phyloP scores from a whole-genome alignment of 2,888 invertebrate genomes.

The Coelinius sp. region DNA sequence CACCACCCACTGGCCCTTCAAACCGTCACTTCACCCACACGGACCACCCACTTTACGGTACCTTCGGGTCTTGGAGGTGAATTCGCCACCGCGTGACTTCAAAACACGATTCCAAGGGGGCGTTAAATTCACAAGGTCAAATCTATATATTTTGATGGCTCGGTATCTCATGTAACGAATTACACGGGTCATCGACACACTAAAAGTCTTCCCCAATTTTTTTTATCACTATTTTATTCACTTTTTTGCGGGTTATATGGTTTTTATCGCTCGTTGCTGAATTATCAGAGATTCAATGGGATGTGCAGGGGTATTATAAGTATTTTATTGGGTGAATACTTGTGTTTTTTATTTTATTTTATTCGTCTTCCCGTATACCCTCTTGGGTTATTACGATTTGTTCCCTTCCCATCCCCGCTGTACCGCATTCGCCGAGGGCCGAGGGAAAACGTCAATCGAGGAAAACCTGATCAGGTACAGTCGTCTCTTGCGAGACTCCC shows the following conservation, averaged over 20 bases:
- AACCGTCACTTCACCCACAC: background rate
- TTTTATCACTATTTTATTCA: background rate
- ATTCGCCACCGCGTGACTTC: background rate
- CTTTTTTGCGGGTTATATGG: background rate
- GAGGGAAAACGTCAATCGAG: no score
- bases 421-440: no score
- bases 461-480: no score
- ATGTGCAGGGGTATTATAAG: no score
- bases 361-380: no score
- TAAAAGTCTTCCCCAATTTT: background rate
- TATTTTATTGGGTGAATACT: no score
- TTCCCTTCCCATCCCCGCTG: no score
- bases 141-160: background rate
- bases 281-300: no score
- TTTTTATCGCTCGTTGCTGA: background rate
- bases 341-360: no score
- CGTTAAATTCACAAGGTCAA: constrained; percentile 6
- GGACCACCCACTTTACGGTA: constrained; percentile 20
- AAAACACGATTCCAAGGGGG: background rate
- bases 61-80: background rate
- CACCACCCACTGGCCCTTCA: background rate
- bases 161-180: background rate
- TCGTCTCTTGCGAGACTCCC: no score
- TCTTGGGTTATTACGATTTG: no score
- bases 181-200: constrained; percentile 2